Conservation (phyloP, 1,140 invertebrate species). For the Pemphigus obesinymphae region DNA sequence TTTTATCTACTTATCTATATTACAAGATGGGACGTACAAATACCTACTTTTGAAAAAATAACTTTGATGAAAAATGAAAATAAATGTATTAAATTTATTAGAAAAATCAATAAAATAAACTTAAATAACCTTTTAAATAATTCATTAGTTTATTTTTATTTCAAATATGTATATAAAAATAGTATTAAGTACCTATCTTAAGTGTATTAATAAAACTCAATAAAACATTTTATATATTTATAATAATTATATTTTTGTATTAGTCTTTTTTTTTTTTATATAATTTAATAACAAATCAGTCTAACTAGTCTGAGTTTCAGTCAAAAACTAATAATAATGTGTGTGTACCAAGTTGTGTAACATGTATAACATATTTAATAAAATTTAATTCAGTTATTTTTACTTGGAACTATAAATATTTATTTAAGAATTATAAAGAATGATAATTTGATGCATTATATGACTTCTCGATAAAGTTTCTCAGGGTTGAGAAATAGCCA, state of each 20-base stretch:
- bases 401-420: too few species aligned
- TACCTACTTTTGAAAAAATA: background rate
- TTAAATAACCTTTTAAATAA: background rate
- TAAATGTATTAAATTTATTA: background rate
- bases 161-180: background rate
- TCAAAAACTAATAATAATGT: too few species aligned
- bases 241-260: background rate
- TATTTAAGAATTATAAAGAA: too few species aligned
- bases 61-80: background rate
- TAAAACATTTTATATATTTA: background rate
- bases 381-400: too few species aligned
- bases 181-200: background rate
- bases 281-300: background rate
- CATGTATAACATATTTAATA: too few species aligned
- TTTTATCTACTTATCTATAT: background rate
- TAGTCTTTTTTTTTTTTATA: background rate
- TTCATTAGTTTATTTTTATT: background rate
- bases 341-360: too few species aligned
- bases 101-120: background rate
- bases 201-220: background rate
- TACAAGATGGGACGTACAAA: background rate
- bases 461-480: too few species aligned
- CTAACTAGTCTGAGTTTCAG: background rate
- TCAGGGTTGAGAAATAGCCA: too few species aligned
- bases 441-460: too few species aligned